Evolutionary conservation across 2,113 vertebrate species (phyloP), one percentile per base, ranked within the genome.

Genomic region (Festucalex cinctus): DNA sequence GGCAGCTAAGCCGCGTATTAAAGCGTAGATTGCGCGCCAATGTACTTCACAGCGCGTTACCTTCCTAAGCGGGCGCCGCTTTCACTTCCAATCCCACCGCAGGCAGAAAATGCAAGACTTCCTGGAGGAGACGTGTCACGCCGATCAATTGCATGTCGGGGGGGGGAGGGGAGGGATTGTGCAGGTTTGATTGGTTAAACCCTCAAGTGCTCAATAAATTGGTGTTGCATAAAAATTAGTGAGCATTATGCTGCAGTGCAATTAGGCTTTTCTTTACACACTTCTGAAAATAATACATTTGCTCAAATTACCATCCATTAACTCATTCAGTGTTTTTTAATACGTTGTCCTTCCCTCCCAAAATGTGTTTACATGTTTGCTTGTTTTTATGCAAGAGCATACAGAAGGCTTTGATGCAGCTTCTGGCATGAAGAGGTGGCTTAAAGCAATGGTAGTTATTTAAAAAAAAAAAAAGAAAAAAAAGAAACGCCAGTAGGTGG

Each of bases 1-100:
- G 80, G 70, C 76, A 68, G 68, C 83, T 81, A 78, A 87, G 82
- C 77, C 71, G 41, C 5, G 66, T 75, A 69, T 82, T 70, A 77
- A 85, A 84, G 71, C 65, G 71, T 19, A 77, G 76, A 76, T 70
- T 56, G 72, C 24, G 22, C 0, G 56, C 63, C 69, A 76, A 75
- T 74, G 70, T 63, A 64, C 57, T 69, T 82, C 62, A 63, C 68
- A 66, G 75, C 68, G 72, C 73, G 80, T 26, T 54, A 77, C 35
- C 28, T 79, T 65, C 39, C 16, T 61, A 41, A 77, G 73, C 78
- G 57, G 63, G 66, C 62, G 32, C 51, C 51, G 60, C 67, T 75
- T 71, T 63, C 56, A 70, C 67, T 78, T 22, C 46, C 46, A 60
- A 24, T 70, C 72, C 68, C 2, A 6, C 73, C 69, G 63, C 70